Conservation (phyloP, 2,888 invertebrate species). For the Meiosimyza decipiens region DNA sequence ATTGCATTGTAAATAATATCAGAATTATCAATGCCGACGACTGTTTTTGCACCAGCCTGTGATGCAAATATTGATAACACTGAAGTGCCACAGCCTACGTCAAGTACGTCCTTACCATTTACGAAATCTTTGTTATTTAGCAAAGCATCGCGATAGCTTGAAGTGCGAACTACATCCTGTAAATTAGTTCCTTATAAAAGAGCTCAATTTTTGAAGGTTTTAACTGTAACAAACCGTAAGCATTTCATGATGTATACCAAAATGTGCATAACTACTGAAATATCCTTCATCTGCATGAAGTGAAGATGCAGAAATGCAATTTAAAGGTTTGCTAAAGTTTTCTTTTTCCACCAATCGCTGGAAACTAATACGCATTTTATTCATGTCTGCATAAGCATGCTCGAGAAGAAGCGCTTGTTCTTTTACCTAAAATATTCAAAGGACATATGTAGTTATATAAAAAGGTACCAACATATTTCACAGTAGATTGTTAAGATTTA, state of each 20-base stretch:
- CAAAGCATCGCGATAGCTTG: constrained; percentile 87
- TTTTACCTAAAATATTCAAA: constrained; percentile 53
- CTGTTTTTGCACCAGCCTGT: constrained; percentile 89
- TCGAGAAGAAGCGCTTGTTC: constrained; percentile 72
- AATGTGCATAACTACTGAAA: constrained; percentile 88
- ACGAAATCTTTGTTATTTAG: constrained; percentile 77
- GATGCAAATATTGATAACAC: constrained; percentile 99
- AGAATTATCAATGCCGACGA: constrained; percentile 95
- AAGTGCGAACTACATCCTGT: constrained; percentile 85
- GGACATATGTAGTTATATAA: too few relatives aligned
- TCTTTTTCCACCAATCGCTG: constrained; percentile 53
- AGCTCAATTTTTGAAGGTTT: neutral
- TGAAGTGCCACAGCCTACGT: constrained; percentile 98
- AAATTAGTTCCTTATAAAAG: neutral
- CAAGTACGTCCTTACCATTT: constrained; percentile 82
- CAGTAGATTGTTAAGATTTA: too few relatives aligned
- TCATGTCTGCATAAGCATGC: constrained; percentile 68
- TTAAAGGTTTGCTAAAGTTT: constrained; percentile 38
- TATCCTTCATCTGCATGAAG: constrained; percentile 79
- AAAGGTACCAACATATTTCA: too few relatives aligned
- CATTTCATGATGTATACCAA: constrained; percentile 95
- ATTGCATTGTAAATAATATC: constrained; percentile 95
- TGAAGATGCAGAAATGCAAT: constrained; percentile 68
- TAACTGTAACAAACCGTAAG: constrained; percentile 72
- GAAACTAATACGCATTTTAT: constrained; percentile 58